Conservation (phyloP, 1,140 invertebrate species). For the Bombus superbus region DNA sequence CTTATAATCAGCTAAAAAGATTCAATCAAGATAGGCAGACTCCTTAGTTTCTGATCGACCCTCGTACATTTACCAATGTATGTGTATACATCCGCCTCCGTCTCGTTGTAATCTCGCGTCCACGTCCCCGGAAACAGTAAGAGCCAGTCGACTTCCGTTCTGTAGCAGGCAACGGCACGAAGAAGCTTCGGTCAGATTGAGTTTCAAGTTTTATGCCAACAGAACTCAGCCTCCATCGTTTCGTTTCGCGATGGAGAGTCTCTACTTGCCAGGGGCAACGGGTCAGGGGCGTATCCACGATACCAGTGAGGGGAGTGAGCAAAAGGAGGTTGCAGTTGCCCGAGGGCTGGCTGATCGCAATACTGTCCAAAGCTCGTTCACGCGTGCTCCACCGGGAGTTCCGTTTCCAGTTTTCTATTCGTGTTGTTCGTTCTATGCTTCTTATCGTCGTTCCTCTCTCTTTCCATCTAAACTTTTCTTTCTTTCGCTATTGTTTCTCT, state of each 20-base stretch:
- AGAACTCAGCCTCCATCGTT: conserved; percentile 53
- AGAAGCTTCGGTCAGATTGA: conserved; percentile 68
- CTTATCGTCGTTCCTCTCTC: background rate
- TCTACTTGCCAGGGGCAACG: conserved; percentile 55
- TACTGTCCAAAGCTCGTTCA: conserved; percentile 65
- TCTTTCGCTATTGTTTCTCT: conserved; percentile 8
- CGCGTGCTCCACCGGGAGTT: conserved; percentile 63
- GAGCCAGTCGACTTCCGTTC: background rate
- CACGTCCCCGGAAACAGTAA: background rate
- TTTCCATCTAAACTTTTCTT: background rate
- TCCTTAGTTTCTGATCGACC: too few species aligned
- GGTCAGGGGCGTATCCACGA: conserved; percentile 56
- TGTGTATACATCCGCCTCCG: too few species aligned
- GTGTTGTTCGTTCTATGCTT: background rate
- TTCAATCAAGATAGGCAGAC: too few species aligned
- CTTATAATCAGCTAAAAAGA: too few species aligned
- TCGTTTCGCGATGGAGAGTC: conserved; percentile 38
- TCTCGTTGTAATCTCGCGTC: background rate
- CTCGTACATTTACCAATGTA: too few species aligned
- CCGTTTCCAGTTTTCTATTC: conserved; percentile 41
- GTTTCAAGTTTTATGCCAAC: conserved; percentile 76
- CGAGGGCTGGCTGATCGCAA: conserved; percentile 55
- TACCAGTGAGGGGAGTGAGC: conserved; percentile 16
- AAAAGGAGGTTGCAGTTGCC: conserved; percentile 7
- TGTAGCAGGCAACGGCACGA: background rate